Conservation (phyloP, 2,888 invertebrate genomes). For the Trilocha varians region DNA sequence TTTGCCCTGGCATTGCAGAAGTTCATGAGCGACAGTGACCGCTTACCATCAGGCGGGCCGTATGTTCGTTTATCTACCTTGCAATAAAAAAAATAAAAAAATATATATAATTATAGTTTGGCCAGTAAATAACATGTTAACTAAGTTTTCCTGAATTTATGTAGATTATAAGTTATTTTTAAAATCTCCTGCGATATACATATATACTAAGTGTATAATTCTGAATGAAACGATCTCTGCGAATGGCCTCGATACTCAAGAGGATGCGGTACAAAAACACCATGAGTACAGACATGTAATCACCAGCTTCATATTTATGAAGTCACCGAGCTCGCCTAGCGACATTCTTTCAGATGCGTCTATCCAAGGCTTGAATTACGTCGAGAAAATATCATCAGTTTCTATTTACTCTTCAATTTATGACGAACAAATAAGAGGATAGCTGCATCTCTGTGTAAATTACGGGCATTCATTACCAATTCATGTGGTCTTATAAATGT, state of each 20-base stretch:
- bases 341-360: slow-evolving; percentile 49
- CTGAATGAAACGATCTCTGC: neutral
- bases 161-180: too few species aligned
- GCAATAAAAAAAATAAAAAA: too few species aligned
- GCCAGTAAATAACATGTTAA: too few species aligned
- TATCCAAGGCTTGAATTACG: slow-evolving; percentile 5
- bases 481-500: too few species aligned
- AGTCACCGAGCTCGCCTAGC: slow-evolving; percentile 39
- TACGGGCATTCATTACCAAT: too few species aligned
- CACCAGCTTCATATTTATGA: slow-evolving; percentile 64
- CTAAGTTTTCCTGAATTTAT: too few species aligned
- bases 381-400: slow-evolving; percentile 8
- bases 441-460: neutral
- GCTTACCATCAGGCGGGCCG: too few species aligned
- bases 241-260: slow-evolving; percentile 10
- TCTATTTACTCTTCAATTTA: neutral
- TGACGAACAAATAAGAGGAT: neutral
- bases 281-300: slow-evolving; percentile 45
- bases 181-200: too few species aligned
- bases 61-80: too few species aligned
- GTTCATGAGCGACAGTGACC: too few species aligned
- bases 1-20: too few species aligned
- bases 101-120: too few species aligned
- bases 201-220: neutral
- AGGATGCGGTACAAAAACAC: slow-evolving; percentile 40